Evolutionary conservation across 2,888 invertebrate species (phyloP).

Genomic region (Leucophenga montana): DNA sequence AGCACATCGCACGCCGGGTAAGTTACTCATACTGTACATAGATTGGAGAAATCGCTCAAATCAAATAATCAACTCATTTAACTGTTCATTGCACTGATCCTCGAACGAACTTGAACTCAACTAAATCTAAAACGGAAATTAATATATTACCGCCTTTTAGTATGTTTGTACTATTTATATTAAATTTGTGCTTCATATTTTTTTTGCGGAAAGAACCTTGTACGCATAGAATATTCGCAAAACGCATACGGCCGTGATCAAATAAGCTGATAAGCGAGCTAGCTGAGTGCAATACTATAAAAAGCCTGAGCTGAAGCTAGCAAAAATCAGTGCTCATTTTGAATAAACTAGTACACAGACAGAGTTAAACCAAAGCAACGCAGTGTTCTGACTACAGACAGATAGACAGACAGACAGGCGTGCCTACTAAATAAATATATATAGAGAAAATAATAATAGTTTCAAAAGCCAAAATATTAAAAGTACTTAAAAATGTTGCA

Average conservation of each 20-base stretch:
- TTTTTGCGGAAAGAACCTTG: constrained; percentile 50
- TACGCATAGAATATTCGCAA: constrained; percentile 10
- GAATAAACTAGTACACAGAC: not conserved
- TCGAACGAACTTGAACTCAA: constrained; percentile 39
- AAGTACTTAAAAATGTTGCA: not conserved
- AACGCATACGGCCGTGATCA: constrained; percentile 33
- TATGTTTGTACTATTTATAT: constrained; percentile 38
- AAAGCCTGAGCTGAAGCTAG: not conserved
- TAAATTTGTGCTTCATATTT: not conserved
- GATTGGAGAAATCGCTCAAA: not conserved
- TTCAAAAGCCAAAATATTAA: not conserved
- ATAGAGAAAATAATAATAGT: not conserved
- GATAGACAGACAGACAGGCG: too few species aligned
- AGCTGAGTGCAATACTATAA: not conserved
- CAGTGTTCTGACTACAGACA: constrained; percentile 17
- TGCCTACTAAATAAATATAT: constrained; percentile 27
- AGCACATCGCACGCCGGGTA: too few species aligned
- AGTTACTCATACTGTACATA: too few species aligned
- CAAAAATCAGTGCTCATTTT: constrained; percentile 23
- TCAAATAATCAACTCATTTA: constrained; percentile 8
- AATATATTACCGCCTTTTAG: not conserved
- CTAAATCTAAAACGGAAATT: constrained; percentile 44
- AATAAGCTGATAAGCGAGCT: constrained; percentile 44
- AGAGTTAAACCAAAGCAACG: constrained; percentile 13
- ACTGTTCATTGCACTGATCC: not conserved